Evolutionary conservation across 1,140 invertebrate genomes (phyloP).

Genomic region (Tetraneura akinire): DNA sequence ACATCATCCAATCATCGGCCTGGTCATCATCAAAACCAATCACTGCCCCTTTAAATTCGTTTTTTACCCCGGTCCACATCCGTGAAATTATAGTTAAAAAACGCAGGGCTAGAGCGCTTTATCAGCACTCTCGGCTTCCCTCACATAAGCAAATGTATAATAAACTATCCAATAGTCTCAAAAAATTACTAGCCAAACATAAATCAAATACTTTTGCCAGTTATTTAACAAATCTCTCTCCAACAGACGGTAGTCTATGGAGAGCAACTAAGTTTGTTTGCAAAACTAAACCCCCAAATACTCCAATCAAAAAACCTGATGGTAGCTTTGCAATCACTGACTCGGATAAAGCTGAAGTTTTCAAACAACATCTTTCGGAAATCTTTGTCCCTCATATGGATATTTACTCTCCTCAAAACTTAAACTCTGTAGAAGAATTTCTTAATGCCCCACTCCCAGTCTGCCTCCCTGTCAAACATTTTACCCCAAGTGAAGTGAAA

Average conservation of each 20-base stretch:
- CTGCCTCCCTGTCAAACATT: no score
- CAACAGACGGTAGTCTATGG: no score
- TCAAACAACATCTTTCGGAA: no score
- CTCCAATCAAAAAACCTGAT: no score
- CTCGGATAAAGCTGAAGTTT: neutral
- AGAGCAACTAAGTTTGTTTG: neutral
- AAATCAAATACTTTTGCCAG: no score
- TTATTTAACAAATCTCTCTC: neutral
- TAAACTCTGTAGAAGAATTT: no score
- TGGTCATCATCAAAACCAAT: neutral
- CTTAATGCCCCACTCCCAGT: no score
- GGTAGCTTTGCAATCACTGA: neutral
- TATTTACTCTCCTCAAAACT: no score
- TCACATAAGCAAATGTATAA: constrained; percentile 30
- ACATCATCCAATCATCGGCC: neutral
- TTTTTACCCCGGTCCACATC: neutral
- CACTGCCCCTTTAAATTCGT: neutral
- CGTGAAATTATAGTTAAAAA: neutral
- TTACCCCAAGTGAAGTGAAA: no score
- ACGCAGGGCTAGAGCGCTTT: neutral
- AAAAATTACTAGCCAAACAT: neutral
- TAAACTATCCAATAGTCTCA: neutral
- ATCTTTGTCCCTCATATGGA: no score
- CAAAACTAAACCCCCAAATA: no score
- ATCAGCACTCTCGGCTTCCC: neutral